Evolutionary conservation across 2,888 invertebrate species (phyloP).

Genomic region (Orthonychiurus folsomi): DNA sequence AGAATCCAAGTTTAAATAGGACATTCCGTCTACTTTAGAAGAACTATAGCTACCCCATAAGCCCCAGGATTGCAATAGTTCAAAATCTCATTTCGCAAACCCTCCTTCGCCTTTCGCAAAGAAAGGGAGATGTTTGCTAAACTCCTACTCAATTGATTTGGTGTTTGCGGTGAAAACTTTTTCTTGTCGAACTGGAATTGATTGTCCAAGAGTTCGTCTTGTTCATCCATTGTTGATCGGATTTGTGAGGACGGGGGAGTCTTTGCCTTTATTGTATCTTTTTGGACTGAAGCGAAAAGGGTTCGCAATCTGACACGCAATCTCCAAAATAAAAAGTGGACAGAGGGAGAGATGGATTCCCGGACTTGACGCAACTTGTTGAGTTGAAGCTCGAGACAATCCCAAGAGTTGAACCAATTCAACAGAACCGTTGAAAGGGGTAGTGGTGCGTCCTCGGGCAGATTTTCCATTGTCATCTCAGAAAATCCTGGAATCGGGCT

Average conservation of each 20-base stretch:
- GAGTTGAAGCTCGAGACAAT: neutral
- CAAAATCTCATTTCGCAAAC: neutral
- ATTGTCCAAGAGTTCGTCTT: neutral
- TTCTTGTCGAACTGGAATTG: too few species aligned
- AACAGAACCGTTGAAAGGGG: too few species aligned
- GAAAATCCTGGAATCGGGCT: neutral
- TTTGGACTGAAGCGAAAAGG: constrained; percentile 18
- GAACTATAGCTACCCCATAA: too few species aligned
- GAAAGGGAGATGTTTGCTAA: neutral
- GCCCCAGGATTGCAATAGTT: neutral
- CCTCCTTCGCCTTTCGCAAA: neutral
- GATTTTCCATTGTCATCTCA: neutral
- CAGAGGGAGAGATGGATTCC: neutral
- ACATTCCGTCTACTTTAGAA: too few species aligned
- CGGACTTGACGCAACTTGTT: neutral
- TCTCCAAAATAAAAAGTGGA: constrained; percentile 11
- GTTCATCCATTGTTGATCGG: neutral
- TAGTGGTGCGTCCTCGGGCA: neutral
- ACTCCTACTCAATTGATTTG: neutral
- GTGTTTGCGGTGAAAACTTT: neutral
- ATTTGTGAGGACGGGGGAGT: constrained; percentile 13
- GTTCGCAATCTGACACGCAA: constrained; percentile 25
- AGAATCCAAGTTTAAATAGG: too few species aligned
- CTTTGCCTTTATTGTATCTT: constrained; percentile 20
- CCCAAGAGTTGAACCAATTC: neutral